These are phyloP conservation scores for Pardalotus punctatus DNA, from an alignment of 2,113 vertebrate species.

Conservation along the genomic window DNA sequence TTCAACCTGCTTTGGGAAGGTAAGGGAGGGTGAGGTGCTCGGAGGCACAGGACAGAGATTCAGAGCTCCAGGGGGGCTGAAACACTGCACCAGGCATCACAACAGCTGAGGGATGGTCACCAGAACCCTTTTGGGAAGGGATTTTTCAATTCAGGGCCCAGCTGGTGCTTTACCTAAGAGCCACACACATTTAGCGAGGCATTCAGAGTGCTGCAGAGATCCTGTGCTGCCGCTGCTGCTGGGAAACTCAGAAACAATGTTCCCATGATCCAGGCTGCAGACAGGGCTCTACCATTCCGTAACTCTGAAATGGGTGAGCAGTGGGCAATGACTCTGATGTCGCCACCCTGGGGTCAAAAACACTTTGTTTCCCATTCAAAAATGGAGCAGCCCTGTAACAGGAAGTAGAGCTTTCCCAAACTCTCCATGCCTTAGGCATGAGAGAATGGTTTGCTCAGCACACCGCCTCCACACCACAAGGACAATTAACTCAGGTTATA, in stretches of 20 bases:
- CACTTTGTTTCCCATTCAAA: neutral
- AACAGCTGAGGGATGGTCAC: neutral
- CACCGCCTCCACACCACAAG: neutral
- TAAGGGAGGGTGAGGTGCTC: neutral
- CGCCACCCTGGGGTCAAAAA: neutral
- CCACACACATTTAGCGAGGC: accelerated
- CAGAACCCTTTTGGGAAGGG: neutral
- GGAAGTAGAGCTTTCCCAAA: neutral
- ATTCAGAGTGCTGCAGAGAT: neutral
- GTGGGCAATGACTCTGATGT: neutral
- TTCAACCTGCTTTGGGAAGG: neutral
- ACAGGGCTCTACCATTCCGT: neutral
- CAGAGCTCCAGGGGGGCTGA: neutral
- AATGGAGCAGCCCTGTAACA: neutral
- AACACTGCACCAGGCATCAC: neutral
- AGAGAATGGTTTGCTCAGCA: neutral
- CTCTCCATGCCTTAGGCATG: neutral
- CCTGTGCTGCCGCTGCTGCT: accelerated
- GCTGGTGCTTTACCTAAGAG: neutral
- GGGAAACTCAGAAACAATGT: neutral
- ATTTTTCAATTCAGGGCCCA: neutral
- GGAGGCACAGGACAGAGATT: neutral
- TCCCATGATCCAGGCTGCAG: neutral
- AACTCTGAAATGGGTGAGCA: neutral
- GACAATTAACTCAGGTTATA: neutral